These are phyloP conservation scores for Galemys pyrenaicus DNA, from an alignment of 2,113 vertebrate species.

Conservation along the genomic window DNA sequence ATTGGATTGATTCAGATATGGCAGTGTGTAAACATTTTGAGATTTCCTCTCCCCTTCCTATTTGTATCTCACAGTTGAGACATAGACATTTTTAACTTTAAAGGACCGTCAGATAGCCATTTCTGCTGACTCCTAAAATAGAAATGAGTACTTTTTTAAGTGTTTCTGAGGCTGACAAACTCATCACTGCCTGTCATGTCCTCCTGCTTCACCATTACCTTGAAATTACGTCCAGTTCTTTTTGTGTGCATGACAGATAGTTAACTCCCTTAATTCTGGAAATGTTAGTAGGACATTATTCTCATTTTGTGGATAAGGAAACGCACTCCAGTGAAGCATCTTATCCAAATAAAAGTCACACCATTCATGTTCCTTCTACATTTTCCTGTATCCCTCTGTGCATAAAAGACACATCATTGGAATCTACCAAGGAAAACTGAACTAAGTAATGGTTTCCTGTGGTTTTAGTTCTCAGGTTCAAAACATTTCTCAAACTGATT, in stretches of 20 bases:
- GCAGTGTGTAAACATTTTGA: conserved; percentile 11
- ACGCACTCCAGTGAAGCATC: background rate
- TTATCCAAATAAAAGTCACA: background rate
- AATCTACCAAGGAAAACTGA: background rate
- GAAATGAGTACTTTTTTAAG: conserved; percentile 23
- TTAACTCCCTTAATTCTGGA: conserved; percentile 9
- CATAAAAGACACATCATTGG: background rate
- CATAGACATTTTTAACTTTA: conserved; percentile 51
- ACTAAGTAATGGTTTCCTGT: background rate
- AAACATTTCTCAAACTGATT: conserved; percentile 7
- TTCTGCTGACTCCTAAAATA: conserved; percentile 14
- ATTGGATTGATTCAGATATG: conserved; percentile 56
- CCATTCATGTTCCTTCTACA: background rate
- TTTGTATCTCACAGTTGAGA: conserved; percentile 43
- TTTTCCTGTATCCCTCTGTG: background rate
- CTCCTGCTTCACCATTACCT: background rate
- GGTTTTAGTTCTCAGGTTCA: conserved; percentile 8
- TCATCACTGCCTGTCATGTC: background rate
- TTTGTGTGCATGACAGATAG: background rate
- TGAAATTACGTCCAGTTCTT: conserved; percentile 19
- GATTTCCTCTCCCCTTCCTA: background rate
- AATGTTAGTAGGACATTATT: background rate
- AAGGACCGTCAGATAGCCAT: background rate
- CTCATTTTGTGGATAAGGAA: background rate
- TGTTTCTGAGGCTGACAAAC: background rate